These are phyloP conservation scores for Tauraco hartlaubi DNA, from an alignment of 2,797 vertebrate genomes.

Conservation along the genomic window DNA sequence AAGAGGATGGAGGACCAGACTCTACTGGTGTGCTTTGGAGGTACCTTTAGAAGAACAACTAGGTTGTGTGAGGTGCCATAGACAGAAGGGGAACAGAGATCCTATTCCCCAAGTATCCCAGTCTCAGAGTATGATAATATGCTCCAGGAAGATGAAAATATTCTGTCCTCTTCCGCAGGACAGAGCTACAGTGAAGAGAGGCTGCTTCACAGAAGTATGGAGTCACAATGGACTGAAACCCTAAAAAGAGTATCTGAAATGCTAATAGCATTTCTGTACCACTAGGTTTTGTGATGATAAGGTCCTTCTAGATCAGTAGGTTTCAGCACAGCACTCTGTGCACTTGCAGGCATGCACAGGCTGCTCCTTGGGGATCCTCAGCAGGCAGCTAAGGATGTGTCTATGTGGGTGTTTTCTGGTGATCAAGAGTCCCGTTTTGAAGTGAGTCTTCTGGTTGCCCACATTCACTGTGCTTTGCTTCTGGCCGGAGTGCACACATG, in stretches of 20 bases:
- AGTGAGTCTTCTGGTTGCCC: neutral
- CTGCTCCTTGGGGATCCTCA: neutral
- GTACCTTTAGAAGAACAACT: neutral
- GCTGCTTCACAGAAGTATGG: neutral
- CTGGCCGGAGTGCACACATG: rapidly evolving
- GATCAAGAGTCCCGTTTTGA: neutral
- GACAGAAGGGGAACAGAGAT: neutral
- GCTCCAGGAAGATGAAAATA: neutral
- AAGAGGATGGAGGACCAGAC: neutral
- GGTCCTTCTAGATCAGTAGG: neutral
- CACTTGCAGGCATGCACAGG: rapidly evolving
- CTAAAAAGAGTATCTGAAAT: neutral
- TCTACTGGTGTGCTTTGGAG: neutral
- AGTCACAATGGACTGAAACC: neutral
- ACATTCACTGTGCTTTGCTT: neutral
- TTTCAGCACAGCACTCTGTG: neutral
- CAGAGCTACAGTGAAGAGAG: neutral
- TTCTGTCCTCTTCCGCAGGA: neutral
- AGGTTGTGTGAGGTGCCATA: neutral
- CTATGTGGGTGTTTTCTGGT: neutral
- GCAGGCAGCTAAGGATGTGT: neutral
- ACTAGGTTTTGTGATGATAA: neutral
- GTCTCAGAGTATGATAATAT: neutral
- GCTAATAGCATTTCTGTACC: neutral
- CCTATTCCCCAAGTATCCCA: neutral